Evolutionary conservation across 2,113 vertebrate species (phyloP).

Genomic region (Turnix velox): DNA sequence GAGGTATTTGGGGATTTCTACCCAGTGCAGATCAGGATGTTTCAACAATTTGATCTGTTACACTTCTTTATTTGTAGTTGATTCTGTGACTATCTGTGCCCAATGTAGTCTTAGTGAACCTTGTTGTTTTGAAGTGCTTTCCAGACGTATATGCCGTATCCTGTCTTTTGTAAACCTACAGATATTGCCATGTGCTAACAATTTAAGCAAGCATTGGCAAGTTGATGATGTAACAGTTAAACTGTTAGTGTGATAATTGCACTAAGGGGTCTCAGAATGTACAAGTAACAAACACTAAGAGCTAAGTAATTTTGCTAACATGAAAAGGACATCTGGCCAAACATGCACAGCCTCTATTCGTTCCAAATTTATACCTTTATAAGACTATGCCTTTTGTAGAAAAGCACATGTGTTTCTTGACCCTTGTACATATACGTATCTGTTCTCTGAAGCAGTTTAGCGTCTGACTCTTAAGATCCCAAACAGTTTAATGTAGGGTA

Average conservation of each 20-base stretch:
- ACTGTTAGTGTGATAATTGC: neutral
- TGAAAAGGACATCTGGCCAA: neutral
- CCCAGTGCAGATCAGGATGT: neutral
- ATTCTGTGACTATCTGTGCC: neutral
- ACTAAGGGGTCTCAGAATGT: neutral
- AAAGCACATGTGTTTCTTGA: neutral
- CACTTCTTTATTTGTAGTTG: neutral
- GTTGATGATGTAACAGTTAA: neutral
- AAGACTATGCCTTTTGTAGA: neutral
- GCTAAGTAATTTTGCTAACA: neutral
- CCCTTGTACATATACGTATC: neutral
- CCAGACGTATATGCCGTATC: neutral
- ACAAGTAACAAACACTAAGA: neutral
- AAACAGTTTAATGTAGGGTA: neutral
- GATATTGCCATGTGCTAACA: neutral
- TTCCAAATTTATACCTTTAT: neutral
- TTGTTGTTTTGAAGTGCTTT: neutral
- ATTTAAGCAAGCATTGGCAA: neutral
- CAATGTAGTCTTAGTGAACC: neutral
- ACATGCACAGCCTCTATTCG: neutral
- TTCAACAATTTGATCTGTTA: neutral
- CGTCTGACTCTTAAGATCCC: neutral
- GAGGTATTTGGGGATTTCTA: neutral
- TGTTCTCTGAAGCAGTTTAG: neutral
- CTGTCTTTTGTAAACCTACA: neutral